Evolutionary conservation across 2,113 vertebrate genomes (phyloP), one percentile per base, ranked within the genome.

Genomic region (Pagrus major): DNA sequence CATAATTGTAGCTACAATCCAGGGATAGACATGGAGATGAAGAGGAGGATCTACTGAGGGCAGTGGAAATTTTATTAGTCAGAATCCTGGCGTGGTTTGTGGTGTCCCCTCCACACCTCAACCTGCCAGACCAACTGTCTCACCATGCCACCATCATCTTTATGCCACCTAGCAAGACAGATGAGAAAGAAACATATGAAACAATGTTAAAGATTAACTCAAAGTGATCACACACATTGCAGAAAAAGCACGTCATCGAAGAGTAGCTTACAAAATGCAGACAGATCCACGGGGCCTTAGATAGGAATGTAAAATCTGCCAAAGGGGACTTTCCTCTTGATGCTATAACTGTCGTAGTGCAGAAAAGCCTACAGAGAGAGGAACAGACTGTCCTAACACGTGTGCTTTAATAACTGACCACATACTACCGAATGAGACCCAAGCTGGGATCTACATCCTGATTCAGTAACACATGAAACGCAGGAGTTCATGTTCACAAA

Each of bases 1-100:
- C 96, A 97, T 97, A 92, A 91, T 93, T 88, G 86, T 67, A 52
- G 76, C 63, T 71, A 61, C 15, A 35, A 78, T 66, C 66, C 70
- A 80, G 42, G 61, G 65, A 80, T 20, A 60, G 65, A 55, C 61
- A 81, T 63, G 61, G 56, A 20, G 37, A 55, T 58, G 77, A 69
- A 39, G 51, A 72, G 70, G 75, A 61, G 69, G 69, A 46, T 18
- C 31, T 58, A 74, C 52, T 15, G 51, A 81, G 72, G 85, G 59
- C 35, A n/a, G 76, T 70, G 67, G 41, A 66, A 66, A 60, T 25
- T 16, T 33, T 10, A 64, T 66, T 63, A 31, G 88, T 90, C 86
- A 81, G 86, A 80, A 73, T 83, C 64, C 86, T 89, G 92, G 92
- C 87, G 25, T 92, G 89, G 88, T 88, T 71, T 89, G 80, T 84